These are phyloP conservation scores for Xenopus tropicalis DNA, from an alignment of 2,113 vertebrate genomes.

Conservation along the genomic window UCB_Xtro_10.0 CM004451.2:77095001-77095500, in stretches of 20 bases:
- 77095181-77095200: too few relatives aligned
- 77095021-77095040: too few relatives aligned
- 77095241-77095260: conserved; percentile 86
- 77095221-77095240: conserved; percentile 85
- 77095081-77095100: too few relatives aligned
- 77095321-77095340: conserved; percentile 80
- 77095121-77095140: too few relatives aligned
- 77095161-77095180: too few relatives aligned
- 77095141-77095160: too few relatives aligned
- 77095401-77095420: conserved; percentile 78
- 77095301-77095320: conserved; percentile 82
- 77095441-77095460: conserved; percentile 76
- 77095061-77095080: too few relatives aligned
- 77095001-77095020: too few relatives aligned
- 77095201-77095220: conserved; percentile 64
- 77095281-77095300: conserved; percentile 93
- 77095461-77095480: conserved; percentile 78
- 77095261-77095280: conserved; percentile 83
- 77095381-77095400: conserved; percentile 79
- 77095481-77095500: conserved; percentile 77
- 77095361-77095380: conserved; percentile 76
- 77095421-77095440: conserved; percentile 77
- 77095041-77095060: too few relatives aligned
- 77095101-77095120: too few relatives aligned
- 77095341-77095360: conserved; percentile 84